Evolutionary conservation across 2,113 vertebrate genomes (phyloP), one percentile per base, ranked within the genome.

Genomic region (Chionomys nivalis): DNA sequence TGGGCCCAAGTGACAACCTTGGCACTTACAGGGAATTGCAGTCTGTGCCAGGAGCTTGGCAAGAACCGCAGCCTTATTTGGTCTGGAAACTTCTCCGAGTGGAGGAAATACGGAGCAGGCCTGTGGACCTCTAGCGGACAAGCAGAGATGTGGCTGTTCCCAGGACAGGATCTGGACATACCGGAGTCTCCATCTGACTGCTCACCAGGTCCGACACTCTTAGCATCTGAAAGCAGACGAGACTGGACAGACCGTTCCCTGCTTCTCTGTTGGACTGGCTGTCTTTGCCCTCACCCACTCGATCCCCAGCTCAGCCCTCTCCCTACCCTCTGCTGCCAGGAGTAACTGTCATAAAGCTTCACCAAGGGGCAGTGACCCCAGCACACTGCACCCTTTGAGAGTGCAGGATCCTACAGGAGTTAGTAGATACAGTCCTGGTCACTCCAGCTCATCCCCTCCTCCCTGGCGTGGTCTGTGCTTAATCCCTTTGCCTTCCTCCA

Each of bases 41-140:
- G 11, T 33, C 42, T 6, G 55, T 91, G 97, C 97, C 94, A 92
- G 96, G 81, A 85, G 33, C 72, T 0, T 33, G 77, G 94, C 93
- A 85, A n/a, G 52, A 31, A 55, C 79, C 1, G 24, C 76, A 14
- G 92, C 97, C 97, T 98, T 97, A 97, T 98, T 98, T 97, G 97
- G 97, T 93, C 97, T 98, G 97, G 97, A 98, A 98, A 97, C 95
- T 96, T 94, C 83, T 95, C 49, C 7, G 47, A 61, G 21, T 7
- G 58, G 70, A 85, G 72, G 31, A 42, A 42, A 39, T 75, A 76
- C 2, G 13, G 63, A 91, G 12, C 3, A 3, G 75, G 86, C 5
- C 12, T 13, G 95, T 61, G 1, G 70, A 19, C 66, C 26, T 58
- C 17, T 2, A 21, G 11, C 0, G 61, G 91, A 83, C 16, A 4